Evolutionary conservation across 2,797 vertebrate species (phyloP).

Genomic region (Oryzias sinensis): DNA sequence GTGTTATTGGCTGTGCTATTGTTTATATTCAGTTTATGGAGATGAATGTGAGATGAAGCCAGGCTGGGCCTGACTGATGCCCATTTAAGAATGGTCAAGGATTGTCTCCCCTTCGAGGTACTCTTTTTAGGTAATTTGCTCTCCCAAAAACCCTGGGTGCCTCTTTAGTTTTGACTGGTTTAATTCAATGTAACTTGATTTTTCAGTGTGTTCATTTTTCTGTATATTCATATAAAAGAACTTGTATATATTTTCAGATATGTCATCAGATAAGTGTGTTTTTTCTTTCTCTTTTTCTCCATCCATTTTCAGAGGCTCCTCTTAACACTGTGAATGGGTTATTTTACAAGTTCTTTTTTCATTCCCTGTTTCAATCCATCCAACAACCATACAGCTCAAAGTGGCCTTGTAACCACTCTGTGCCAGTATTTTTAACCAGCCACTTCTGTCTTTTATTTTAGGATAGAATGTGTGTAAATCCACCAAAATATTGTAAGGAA

Average conservation of each 20-base stretch:
- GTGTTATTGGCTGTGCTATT: conserved; percentile 37
- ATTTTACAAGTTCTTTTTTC: conserved; percentile 32
- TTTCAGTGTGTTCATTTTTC: conserved; percentile 23
- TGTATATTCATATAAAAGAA: conserved; percentile 30
- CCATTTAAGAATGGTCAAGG: conserved; percentile 32
- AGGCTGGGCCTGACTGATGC: conserved; percentile 43
- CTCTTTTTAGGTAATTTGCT: conserved; percentile 28
- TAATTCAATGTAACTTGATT: conserved; percentile 22
- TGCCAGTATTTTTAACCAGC: conserved; percentile 69
- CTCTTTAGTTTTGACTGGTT: conserved; percentile 50
- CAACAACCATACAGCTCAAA: conserved; percentile 61
- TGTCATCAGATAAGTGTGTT: conserved; percentile 12
- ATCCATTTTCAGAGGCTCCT: conserved; percentile 27
- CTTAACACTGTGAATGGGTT: conserved; percentile 57
- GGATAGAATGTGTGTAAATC: conserved; percentile 64
- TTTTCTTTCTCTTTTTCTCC: conserved; percentile 18
- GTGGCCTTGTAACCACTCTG: conserved; percentile 81
- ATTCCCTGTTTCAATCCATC: conserved; percentile 38
- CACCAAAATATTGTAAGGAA: conserved; percentile 56
- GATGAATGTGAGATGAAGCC: conserved; percentile 45
- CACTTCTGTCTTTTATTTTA: conserved; percentile 67
- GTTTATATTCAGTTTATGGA: conserved; percentile 44
- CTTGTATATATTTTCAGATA: conserved; percentile 32
- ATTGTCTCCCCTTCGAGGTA: conserved; percentile 43
- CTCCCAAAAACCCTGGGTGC: conserved; percentile 41